Evolutionary conservation across 2,888 invertebrate species (phyloP).

Genomic region (Rhodophaea formosa): DNA sequence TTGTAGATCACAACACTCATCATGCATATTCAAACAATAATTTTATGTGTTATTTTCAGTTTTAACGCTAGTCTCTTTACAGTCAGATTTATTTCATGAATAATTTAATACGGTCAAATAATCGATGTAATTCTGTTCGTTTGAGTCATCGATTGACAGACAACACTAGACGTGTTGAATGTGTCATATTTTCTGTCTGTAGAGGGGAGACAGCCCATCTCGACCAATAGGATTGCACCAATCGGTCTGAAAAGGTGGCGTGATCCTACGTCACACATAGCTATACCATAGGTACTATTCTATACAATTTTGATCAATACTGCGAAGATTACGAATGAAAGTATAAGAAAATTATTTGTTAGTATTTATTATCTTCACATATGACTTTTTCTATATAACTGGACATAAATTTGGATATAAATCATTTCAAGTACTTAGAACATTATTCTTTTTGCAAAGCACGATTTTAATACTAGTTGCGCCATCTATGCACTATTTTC

Average conservation of each 20-base stretch:
- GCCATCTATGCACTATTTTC: background rate
- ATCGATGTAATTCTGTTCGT: background rate
- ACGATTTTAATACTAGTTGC: no score
- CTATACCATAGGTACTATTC: constrained; percentile 34
- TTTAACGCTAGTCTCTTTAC: no score
- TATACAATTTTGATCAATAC: constrained; percentile 35
- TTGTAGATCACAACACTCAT: no score
- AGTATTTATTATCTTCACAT: background rate
- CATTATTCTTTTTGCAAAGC: no score
- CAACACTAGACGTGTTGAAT: constrained; percentile 65
- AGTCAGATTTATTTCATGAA: no score
- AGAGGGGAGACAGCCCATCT: constrained; percentile 43
- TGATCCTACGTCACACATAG: constrained; percentile 72
- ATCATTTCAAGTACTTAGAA: no score
- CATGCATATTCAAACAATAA: no score
- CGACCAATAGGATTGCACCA: constrained; percentile 59
- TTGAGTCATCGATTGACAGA: constrained; percentile 20
- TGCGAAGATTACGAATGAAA: constrained; percentile 24
- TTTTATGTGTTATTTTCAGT: no score
- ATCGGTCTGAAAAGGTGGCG: constrained; percentile 71
- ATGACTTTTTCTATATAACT: background rate
- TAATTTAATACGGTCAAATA: no score
- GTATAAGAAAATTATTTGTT: background rate
- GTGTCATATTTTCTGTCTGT: constrained; percentile 56
- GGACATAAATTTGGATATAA: no score